Evolutionary conservation across 2,888 invertebrate species (phyloP).

Genomic region (Alentia gelatinosa): DNA sequence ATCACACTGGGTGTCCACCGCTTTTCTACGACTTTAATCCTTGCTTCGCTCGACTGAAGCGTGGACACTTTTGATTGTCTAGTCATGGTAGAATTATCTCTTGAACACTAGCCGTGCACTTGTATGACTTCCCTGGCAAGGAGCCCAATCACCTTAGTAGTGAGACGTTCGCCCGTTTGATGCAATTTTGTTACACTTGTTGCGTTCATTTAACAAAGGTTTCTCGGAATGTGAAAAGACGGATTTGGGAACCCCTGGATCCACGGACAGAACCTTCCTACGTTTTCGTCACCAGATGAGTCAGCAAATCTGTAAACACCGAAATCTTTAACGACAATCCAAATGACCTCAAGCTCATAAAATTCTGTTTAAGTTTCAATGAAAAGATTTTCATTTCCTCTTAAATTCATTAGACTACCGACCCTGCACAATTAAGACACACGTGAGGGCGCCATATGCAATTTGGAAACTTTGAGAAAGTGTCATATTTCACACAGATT

Average conservation of each 20-base stretch:
- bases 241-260: neutral
- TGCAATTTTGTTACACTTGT: too few species aligned
- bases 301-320: neutral
- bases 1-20: too few species aligned
- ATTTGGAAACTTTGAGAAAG: neutral
- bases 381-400: neutral
- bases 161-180: too few species aligned
- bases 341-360: constrained; percentile 18
- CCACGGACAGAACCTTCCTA: neutral
- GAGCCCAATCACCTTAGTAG: neutral
- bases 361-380: neutral
- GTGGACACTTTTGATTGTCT: neutral
- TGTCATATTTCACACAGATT: neutral
- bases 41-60: neutral
- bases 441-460: constrained; percentile 12
- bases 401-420: neutral
- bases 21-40: neutral
- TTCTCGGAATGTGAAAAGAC: neutral
- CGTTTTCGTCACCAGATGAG: neutral
- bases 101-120: too few species aligned
- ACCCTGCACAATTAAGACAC: neutral
- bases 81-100: neutral
- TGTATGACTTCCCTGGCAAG: neutral
- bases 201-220: too few species aligned
- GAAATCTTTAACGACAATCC: neutral